Conservation (phyloP, 2,797 vertebrate genomes). For the Sebastes trivittatus region DNA sequence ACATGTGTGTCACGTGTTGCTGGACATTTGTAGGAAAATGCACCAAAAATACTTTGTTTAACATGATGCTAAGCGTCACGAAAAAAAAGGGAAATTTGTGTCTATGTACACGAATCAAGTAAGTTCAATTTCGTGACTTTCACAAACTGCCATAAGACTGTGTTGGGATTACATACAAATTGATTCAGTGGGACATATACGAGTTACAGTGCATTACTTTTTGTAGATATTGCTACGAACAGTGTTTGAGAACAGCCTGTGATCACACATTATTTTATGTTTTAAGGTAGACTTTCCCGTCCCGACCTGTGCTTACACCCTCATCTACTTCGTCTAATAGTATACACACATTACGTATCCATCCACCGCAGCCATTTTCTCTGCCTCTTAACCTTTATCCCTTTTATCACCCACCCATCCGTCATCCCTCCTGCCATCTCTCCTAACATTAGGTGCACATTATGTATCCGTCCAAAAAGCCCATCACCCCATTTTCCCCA, state of each 20-base stretch:
- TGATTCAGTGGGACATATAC: no score
- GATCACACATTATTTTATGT: neutral
- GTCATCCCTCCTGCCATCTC: neutral
- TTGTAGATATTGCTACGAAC: no score
- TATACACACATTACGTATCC: conserved; percentile 10
- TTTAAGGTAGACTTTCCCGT: neutral
- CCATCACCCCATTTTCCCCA: conserved; percentile 26
- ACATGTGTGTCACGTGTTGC: no score
- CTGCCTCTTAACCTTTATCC: conserved; percentile 41
- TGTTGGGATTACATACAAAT: no score
- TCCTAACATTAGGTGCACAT: conserved; percentile 20
- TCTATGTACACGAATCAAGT: no score
- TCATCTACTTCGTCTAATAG: neutral
- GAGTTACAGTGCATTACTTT: no score
- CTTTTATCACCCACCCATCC: conserved; percentile 22
- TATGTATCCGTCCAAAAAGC: conserved; percentile 21
- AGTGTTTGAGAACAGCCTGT: no score
- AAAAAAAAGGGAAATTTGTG: no score
- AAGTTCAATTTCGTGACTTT: no score
- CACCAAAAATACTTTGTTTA: no score
- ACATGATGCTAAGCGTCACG: fast-evolving
- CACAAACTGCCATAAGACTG: no score
- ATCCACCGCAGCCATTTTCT: conserved; percentile 10
- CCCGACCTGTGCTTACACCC: neutral
- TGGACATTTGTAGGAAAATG: no score